Base-by-base conservation (phyloP, 2,113 vertebrate species). In the Trematocara nigrifrons region DNA sequence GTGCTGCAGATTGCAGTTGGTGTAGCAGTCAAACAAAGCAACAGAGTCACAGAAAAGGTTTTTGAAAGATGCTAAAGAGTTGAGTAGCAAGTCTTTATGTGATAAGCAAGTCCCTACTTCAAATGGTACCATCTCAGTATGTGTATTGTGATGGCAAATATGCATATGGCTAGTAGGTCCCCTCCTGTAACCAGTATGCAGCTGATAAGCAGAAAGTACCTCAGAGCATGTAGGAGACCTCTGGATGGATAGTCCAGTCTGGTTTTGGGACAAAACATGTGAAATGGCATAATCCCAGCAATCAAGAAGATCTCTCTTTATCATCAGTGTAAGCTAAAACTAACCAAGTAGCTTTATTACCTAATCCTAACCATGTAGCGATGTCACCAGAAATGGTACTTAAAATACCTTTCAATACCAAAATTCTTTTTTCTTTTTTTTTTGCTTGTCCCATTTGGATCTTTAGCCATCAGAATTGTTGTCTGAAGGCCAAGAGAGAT, bases 41-140 rank as follows among this genome's bases (percentile, higher is more conserved):
- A 16, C 18, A 38, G 6, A 64, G 10, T 38, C 1, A 1, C 18
- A 66, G 10, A 40, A 66, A 20, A 66, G 0, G 0, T 40, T 66
- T 66, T 66, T 66, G 61, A 66, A 40, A 66, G 61, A 40, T 40
- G 61, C 18, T 40, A 66, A 40, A 66, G 31, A 40, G 10, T 66
- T 20, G 16, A 38, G 18, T 12, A 40, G 16, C 2, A 66, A 20
- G 33, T 66, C 61, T 66, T 66, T 66, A 12, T 20, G 33, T 64
- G 59, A 20, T 12, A 20, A 64, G 33, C 4, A 64, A 12, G 6
- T 38, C 20, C 10, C 33, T 66, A 20, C 61, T 38, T 38, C 18
- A 38, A 38, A 66, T 64, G 33, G 18, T 38, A 66, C 4, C 18
- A 38, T 66, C 18, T 66, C 59, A 66, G 33, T 64, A 7, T 35